Evolutionary conservation across 2,888 invertebrate species (phyloP), one percentile per base, ranked within the genome.

Genomic region (Cephus sareptanus): DNA sequence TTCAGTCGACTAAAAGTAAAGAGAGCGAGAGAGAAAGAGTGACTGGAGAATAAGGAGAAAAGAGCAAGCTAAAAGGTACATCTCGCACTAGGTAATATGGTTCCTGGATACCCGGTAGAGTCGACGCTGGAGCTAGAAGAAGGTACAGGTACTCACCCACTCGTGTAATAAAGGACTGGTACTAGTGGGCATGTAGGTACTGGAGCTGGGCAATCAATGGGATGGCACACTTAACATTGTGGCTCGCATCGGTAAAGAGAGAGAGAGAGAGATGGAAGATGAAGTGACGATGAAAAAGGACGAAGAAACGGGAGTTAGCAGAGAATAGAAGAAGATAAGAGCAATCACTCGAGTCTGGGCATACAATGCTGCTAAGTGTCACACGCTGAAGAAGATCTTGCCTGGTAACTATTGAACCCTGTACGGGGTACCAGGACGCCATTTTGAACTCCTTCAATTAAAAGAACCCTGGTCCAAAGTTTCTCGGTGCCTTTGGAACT

Each of bases 401-500:
- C 56, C 9, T 23, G 3, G 23, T 9, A 23, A 56, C 15, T 56
- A 56, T 56, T 56, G 56, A 9, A 23, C 56, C 56, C 56, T 23
- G 56, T 9, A 23, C 23, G 0, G 0, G 56, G 56, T 56, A 56
- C 56, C 23, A 6, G 56, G 9, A 2, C 56, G 56, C 9, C 56
- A 56, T 56, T 56, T 56, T 56, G 23, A 56, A 23, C 56, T 56
- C 9, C 23, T 56, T 56, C 56, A 56, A 56, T 56, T 56, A 56
- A 56, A 56, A 56, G 56, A 56, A 56, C 23, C 23, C 23, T 6
- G 56, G 56, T 56, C 56, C 23, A 56, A 56, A 23, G 56, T 80
- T 77, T 56, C 76, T 77, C 74, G 76, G 71, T 71, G 79, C 70
- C 69, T 75, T 37, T 75, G 56, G 70, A 74, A 77, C 74, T 80